Base-by-base conservation (phyloP, 2,113 vertebrate species). In the Cynopterus brachyotis region DNA sequence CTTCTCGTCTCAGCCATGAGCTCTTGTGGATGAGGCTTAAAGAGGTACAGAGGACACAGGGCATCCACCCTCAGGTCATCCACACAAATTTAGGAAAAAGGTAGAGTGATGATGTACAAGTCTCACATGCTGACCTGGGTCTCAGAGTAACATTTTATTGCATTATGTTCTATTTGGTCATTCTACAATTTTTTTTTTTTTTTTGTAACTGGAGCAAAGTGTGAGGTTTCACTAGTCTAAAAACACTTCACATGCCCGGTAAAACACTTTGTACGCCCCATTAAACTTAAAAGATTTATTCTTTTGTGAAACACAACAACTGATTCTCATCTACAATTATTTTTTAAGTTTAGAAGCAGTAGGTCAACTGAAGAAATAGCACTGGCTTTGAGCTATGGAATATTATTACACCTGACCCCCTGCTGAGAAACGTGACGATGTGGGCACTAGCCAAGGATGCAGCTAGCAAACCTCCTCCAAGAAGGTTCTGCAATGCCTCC, bases 401-500 rank as follows among this genome's bases (percentile, higher is more conserved):
- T 26, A 6, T 73, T 30, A 45, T 17, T 73, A 15, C 42, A 30
- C 70, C 42, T 45, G 40, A 73, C 26, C 70, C 69, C 42, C 28
- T 28, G 16, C 24, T 73, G 70, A 73, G 70, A 47, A 47, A 45
- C 57, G 1, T 59, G 28, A 16, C 30, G 70, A 7, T 32, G 26
- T 0, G 42, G 8, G 42, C 8, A 10, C 37, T 22, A 28, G 37
- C 42, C 42, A 3, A 4, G 57, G 57, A 59, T 9, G 5, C 26
- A 7, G 79, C 35, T 55, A 2, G 95, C 92, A 95, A 57, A 81
- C n/a, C 59, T 98, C 98, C 90, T 99, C 99, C 97, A 99, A 98
- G 97, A 99, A 99, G 5, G 97, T 99, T 98, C 98, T 98, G 98
- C 99, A 99, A 98, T 99, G 99, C 86, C 99, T 98, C 67, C 98